Evolutionary conservation across 1,140 invertebrate genomes (phyloP), one percentile per base, ranked within the genome.

Genomic region (Diprion similis): DNA sequence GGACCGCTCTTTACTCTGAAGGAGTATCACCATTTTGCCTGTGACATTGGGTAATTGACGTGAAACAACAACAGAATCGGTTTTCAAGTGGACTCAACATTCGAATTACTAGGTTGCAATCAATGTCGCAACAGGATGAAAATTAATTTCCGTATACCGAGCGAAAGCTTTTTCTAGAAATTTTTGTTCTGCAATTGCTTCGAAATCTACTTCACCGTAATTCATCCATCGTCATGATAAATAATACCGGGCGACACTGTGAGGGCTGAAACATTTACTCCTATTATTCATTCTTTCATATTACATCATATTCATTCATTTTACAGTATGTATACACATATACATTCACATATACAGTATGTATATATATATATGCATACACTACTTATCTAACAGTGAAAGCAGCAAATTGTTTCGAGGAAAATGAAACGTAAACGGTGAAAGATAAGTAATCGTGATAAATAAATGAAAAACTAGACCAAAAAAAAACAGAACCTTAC

Each of bases 1-100:
- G 82, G 84, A 85, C 84, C 85, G 85, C 85, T 82, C 82, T 86
- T 87, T 82, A 78, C 76, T 85, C 82, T 75, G 85, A 85, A 81
- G 84, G 77, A 83, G 83, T 84, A 73, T 86, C 73, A 67, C 80
- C 84, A 82, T 73, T 76, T 72, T 59, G 51, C 51, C 51, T 59
- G 51, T 59, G 24, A 59, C 51, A 9, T 37, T 37, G 24, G 24
- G 24, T 37, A 37, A 37, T 1, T 37, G 24, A 37, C 24, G 6
- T 37, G 24, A 37, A 37, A 37, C 6, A 37, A 37, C 6, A 37
- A 37, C 24, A 37, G 24, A 37, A 37, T 37, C 24, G 24, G 24
- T 37, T 37, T 37, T 37, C 24, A 37, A 37, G 24, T 37, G 6
- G 24, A 37, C 24, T 37, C 24, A 37, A 37, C 1, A 37, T 37